phyloP scores from a whole-genome alignment of 1,140 invertebrate species.

The Zaprionus taronus region DNA sequence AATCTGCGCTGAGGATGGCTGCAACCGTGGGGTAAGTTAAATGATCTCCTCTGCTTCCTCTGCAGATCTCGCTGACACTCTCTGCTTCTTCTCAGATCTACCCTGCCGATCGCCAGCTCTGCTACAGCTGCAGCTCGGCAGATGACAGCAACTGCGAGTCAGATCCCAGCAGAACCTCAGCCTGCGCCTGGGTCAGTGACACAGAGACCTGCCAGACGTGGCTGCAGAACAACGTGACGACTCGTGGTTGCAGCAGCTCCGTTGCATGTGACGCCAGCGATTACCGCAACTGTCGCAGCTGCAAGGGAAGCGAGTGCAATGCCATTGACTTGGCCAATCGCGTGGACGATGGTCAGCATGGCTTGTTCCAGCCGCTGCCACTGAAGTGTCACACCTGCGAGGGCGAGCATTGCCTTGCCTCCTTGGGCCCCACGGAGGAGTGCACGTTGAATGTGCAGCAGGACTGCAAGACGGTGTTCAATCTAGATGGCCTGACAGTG shows the following conservation, averaged over 20 bases:
- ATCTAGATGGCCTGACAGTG: conserved; percentile 56
- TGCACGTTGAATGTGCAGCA: conserved; percentile 59
- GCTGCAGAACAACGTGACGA: conserved; percentile 59
- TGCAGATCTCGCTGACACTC: neutral
- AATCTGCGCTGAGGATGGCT: conserved; percentile 60
- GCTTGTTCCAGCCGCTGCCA: conserved; percentile 65
- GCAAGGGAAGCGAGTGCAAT: conserved; percentile 68
- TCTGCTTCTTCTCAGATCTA: conserved; percentile 48
- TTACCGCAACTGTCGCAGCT: conserved; percentile 67
- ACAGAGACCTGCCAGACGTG: conserved; percentile 63
- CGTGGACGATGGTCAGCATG: conserved; percentile 68
- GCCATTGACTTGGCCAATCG: conserved; percentile 69
- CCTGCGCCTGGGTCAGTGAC: conserved; percentile 60
- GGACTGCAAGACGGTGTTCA: conserved; percentile 78
- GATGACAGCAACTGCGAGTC: conserved; percentile 69
- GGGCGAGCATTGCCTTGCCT: conserved; percentile 67
- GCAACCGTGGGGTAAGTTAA: conserved; percentile 68
- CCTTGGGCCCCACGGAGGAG: conserved; percentile 53
- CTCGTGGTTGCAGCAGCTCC: conserved; percentile 69
- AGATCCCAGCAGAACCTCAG: conserved; percentile 40
- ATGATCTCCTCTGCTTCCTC: neutral
- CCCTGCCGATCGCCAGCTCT: conserved; percentile 70
- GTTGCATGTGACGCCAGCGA: conserved; percentile 60
- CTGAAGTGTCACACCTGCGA: conserved; percentile 66
- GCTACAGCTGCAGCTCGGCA: conserved; percentile 68